Evolutionary conservation across 2,797 vertebrate species (phyloP), one percentile per base, ranked within the genome.

Genomic region (Fistularia commersonii): DNA sequence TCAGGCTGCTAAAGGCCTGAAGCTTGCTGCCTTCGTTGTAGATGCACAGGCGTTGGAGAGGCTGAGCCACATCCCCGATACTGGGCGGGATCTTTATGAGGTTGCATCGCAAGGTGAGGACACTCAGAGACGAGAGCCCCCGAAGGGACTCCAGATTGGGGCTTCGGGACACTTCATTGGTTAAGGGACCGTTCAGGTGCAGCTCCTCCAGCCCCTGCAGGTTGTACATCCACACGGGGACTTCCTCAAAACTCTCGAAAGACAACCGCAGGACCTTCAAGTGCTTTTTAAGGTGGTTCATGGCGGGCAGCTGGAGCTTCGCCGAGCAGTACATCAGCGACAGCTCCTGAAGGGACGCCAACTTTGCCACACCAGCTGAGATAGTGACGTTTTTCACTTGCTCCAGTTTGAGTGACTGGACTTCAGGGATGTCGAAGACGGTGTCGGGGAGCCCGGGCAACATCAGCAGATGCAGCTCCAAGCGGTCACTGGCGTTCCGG

Each of bases 341-440:
- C 7, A 97, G 76, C 79, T 96, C 94, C 66, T 87, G 88, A n/a
- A 97, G 85, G 31, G 77, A 76, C 1, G 77, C 66, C 1, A 97
- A 76, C 67, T 94, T 93, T 0, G 85, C 88, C 41, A 94, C 80
- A 4, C 70, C 76, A 0, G 81, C 78, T 1, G 93, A 90, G 32
- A 97, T 89, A 9, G 79, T 89, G 42, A 93, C 74, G 2, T 94
- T 94, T 7, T 81, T 84, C 0, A 95, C 81, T 54, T 91, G 87
- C 61, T 97, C 95, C 49, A 96, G 84, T 66, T 92, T 93, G 41
- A 97, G 88, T 0, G 93, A 91, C 59, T 97, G 90, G 6, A 93
- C 32, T 66, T 95, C 95, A 0, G 81, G 38, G 34, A 97, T 61
- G 48, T 96, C 93, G 15, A 94, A 97, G 32, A 93, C 84, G 0